Evolutionary conservation across 2,797 vertebrate genomes (phyloP).

Genomic region (Hippoglossus hippoglossus): DNA sequence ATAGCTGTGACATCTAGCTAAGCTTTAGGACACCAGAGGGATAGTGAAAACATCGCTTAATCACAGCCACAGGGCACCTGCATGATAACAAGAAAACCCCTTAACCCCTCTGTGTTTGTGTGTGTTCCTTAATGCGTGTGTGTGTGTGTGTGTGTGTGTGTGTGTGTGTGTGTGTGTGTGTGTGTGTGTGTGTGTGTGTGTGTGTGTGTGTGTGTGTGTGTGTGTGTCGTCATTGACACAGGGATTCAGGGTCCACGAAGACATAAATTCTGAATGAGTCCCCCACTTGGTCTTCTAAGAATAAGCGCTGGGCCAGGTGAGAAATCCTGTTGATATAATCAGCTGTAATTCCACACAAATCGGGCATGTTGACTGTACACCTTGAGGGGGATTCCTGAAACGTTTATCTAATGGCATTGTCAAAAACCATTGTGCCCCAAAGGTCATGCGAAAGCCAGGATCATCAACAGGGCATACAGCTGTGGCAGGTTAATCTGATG

Average conservation of each 20-base stretch:
- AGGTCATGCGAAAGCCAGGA: slow-evolving; percentile 19
- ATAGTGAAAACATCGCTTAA: slow-evolving; percentile 83
- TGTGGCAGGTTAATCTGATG: background rate
- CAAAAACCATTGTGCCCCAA: background rate
- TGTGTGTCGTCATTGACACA: slow-evolving; percentile 20
- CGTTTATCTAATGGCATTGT: slow-evolving; percentile 32
- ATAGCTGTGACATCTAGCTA: slow-evolving; percentile 86
- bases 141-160: background rate
- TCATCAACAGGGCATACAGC: background rate
- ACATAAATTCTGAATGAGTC: slow-evolving; percentile 57
- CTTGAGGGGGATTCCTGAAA: slow-evolving; percentile 41
- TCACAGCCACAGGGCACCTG: slow-evolving; percentile 83
- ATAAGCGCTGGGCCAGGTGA: slow-evolving; percentile 20
- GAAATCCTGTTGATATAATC: slow-evolving; percentile 48
- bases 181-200: background rate
- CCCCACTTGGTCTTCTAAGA: slow-evolving; percentile 50
- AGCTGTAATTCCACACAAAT: slow-evolving; percentile 36
- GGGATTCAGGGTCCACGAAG: slow-evolving; percentile 49
- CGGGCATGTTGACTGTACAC: slow-evolving; percentile 47
- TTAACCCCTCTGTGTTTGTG: slow-evolving; percentile 70
- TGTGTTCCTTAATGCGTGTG: slow-evolving; percentile 57
- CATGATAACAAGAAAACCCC: slow-evolving; percentile 81
- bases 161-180: slow-evolving; percentile 61
- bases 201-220: background rate
- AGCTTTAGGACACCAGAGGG: slow-evolving; percentile 82